A percentile compares a stretch with the other conserved stretches of the same genome.
Conservation (phyloP, 2,888 invertebrate genomes). For the Stomorhina lunata region DNA sequence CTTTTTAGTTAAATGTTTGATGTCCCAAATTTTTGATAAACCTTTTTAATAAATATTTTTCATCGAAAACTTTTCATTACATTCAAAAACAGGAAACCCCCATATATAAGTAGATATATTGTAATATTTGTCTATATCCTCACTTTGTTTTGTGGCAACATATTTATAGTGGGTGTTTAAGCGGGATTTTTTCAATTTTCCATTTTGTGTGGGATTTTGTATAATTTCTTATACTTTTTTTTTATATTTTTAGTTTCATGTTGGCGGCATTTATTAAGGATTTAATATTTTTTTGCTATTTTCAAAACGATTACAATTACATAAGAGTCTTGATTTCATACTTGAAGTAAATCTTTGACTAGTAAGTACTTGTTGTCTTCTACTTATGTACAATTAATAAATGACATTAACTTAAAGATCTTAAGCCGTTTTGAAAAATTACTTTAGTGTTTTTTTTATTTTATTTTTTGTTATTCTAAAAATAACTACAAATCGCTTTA, state of each 20-base stretch:
- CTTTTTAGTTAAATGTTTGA: too few species aligned
- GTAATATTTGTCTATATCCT: neutral
- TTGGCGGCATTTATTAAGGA: slow-evolving; percentile 44
- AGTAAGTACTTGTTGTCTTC: slow-evolving; percentile 26
- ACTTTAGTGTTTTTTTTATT: neutral
- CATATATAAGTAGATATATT: too few species aligned
- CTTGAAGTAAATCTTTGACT: slow-evolving; percentile 6
- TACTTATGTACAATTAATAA: slow-evolving; percentile 17
- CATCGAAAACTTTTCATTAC: too few species aligned
- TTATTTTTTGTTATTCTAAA: too few species aligned
- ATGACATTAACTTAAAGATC: neutral
- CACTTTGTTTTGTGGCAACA: slow-evolving; percentile 32
- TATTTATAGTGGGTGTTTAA: slow-evolving; percentile 55
- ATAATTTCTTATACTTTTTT: neutral
- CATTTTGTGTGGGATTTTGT: slow-evolving; percentile 57
- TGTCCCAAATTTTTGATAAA: too few species aligned
- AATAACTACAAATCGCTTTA: neutral
- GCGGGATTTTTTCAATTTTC: slow-evolving; percentile 42
- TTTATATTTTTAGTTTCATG: slow-evolving; percentile 49
- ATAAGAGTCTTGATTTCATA: slow-evolving; percentile 35
- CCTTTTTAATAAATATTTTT: neutral
- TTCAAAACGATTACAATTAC: slow-evolving; percentile 5
- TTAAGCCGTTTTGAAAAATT: slow-evolving; percentile 8
- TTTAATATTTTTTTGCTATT: neutral
- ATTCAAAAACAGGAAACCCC: too few species aligned